phyloP scores from a whole-genome alignment of 2,888 invertebrate genomes.

The Plutella xylostella region DNA sequence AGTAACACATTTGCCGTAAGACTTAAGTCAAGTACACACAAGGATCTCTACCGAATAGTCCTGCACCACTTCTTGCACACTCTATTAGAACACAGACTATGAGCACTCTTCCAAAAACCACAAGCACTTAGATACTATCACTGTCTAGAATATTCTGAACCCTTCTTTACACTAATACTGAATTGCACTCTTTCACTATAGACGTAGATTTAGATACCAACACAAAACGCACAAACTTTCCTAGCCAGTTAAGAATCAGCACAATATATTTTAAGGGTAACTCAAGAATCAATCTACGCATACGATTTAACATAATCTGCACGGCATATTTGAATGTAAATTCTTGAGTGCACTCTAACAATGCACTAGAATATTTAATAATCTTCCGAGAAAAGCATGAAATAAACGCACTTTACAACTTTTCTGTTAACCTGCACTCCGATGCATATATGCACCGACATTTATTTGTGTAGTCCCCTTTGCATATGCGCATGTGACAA shows the following conservation, averaged over 20 bases:
- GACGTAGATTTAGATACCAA: slow-evolving; percentile 45
- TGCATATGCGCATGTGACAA: no score
- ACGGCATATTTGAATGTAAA: no score
- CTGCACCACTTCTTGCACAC: slow-evolving; percentile 54
- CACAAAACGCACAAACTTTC: slow-evolving; percentile 42
- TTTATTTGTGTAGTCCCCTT: no score
- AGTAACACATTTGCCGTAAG: no score
- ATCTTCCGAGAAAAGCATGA: no score
- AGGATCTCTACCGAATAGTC: slow-evolving; percentile 50
- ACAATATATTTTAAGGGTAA: slow-evolving; percentile 38
- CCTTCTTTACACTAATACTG: slow-evolving; percentile 29
- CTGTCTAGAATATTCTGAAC: slow-evolving; percentile 54
- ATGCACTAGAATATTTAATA: no score
- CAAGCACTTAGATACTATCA: slow-evolving; percentile 48
- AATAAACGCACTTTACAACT: no score
- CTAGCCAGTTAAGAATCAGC: slow-evolving; percentile 42
- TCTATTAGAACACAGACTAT: slow-evolving; percentile 54
- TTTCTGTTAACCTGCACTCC: no score
- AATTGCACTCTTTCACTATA: slow-evolving; percentile 55
- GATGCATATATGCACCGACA: no score
- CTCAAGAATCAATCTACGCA: slow-evolving; percentile 50
- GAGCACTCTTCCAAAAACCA: slow-evolving; percentile 55
- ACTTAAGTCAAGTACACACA: slow-evolving; percentile 1
- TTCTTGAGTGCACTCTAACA: no score
- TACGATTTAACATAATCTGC: no score